These are phyloP conservation scores for Sinelater perroti DNA, from an alignment of 2,888 invertebrate genomes.

Conservation along the genomic window DNA sequence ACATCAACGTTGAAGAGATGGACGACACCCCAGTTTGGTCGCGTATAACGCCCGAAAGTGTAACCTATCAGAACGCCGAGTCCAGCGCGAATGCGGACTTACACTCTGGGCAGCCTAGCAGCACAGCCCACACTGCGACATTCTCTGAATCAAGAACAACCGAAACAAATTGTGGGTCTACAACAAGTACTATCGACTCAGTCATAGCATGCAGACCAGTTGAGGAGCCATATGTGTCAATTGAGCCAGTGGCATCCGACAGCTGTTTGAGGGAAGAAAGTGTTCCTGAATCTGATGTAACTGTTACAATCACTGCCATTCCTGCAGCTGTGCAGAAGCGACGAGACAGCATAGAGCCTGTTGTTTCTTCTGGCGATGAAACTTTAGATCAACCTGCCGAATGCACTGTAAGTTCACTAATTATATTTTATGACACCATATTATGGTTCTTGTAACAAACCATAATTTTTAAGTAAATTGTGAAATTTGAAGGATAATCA, in stretches of 20 bases:
- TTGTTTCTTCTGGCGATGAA: conserved; percentile 54
- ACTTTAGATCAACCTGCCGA: conserved; percentile 63
- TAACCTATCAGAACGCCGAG: conserved; percentile 55
- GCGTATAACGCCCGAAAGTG: conserved; percentile 32
- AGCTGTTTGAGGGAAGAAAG: conserved; percentile 40
- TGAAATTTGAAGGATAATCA: too few relatives aligned
- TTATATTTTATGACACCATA: too few relatives aligned
- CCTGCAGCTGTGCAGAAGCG: conserved; percentile 52
- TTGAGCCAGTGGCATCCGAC: conserved; percentile 47
- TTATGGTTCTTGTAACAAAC: too few relatives aligned
- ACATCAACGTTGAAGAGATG: conserved; percentile 68
- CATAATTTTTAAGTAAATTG: too few relatives aligned
- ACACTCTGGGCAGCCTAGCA: conserved; percentile 40
- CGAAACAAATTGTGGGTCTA: conserved; percentile 22
- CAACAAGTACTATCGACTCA: conserved; percentile 41
- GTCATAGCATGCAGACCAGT: conserved; percentile 46
- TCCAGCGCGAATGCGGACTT: conserved; percentile 29
- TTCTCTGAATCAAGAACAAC: conserved; percentile 36
- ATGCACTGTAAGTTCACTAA: conserved; percentile 56
- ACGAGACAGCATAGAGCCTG: conserved; percentile 51
- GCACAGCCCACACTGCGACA: conserved; percentile 35
- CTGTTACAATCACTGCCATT: conserved; percentile 47
- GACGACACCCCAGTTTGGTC: conserved; percentile 61
- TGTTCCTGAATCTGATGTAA: conserved; percentile 41
- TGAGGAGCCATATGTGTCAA: conserved; percentile 47